Evolutionary conservation across 1,140 invertebrate species (phyloP).

Genomic region (Sarcophaga peregrina): DNA sequence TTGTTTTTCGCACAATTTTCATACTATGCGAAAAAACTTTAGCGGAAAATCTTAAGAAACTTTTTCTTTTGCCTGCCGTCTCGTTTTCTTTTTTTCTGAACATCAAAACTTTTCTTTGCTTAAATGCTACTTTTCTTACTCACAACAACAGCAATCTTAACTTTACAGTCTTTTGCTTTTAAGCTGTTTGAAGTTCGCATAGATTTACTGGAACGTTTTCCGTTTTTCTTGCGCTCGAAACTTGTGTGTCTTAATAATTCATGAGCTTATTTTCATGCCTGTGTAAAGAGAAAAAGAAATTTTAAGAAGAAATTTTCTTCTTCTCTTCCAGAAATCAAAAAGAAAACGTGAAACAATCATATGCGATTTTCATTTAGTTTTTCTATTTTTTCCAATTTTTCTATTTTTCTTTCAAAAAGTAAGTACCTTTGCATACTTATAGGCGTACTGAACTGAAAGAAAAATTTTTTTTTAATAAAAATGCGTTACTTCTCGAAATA

Average conservation of each 20-base stretch:
- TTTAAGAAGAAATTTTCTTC: background rate
- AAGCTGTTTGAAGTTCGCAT: background rate
- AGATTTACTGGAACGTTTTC: background rate
- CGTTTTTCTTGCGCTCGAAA: background rate
- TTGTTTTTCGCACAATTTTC: background rate
- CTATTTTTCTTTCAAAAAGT: background rate
- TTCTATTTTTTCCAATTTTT: too few species aligned
- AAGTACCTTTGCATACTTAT: background rate
- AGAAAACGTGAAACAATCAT: background rate
- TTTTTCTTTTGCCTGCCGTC: background rate
- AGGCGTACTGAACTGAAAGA: too few species aligned
- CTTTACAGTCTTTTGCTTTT: background rate
- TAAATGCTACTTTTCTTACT: too few species aligned
- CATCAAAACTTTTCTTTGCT: too few species aligned
- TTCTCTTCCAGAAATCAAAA: background rate
- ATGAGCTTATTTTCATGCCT: conserved; percentile 14
- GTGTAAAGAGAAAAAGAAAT: background rate
- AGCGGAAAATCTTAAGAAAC: conserved; percentile 4
- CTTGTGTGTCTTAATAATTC: background rate
- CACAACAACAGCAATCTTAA: background rate
- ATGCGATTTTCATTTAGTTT: background rate
- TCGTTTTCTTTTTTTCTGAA: background rate
- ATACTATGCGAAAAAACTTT: background rate
- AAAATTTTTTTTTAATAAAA: too few species aligned
- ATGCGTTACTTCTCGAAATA: too few species aligned